Conservation (phyloP, 1,140 invertebrate species). For the Atta cephalotes region DNA sequence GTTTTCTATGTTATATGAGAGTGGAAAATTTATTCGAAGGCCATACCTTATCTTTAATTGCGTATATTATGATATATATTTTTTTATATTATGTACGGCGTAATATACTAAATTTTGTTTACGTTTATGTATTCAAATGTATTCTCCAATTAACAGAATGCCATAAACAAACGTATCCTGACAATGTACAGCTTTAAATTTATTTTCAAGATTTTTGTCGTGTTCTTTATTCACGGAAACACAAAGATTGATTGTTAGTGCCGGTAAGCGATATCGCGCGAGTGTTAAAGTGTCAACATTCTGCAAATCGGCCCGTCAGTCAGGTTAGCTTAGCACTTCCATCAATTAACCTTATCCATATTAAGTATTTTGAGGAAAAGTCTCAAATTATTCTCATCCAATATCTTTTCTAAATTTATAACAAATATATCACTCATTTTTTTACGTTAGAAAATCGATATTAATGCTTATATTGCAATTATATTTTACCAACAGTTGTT, state of each 20-base stretch:
- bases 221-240: slow-evolving; percentile 13
- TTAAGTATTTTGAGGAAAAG: slow-evolving; percentile 14
- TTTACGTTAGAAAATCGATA: neutral
- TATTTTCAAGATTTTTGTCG: neutral
- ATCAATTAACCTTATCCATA: neutral
- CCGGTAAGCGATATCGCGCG: neutral
- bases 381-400: slow-evolving; percentile 7
- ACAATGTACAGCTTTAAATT: neutral
- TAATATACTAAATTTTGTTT: neutral
- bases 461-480: neutral
- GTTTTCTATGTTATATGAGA: neutral
- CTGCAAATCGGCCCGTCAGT: neutral
- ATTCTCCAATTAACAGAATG: slow-evolving; percentile 4
- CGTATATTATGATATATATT: neutral
- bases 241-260: neutral
- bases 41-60: neutral
- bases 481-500: neutral
- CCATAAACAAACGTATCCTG: neutral
- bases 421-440: neutral
- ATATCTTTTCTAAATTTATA: neutral
- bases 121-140: neutral
- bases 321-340: neutral
- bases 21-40: slow-evolving; percentile 42
- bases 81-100: slow-evolving; percentile 1
- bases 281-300: slow-evolving; percentile 23